Percentiles rank a stretch among this genome's conserved stretches.
These are phyloP conservation scores for Trematocara macrostoma DNA, from an alignment of 2,113 vertebrate species.

Conservation along the genomic window DNA sequence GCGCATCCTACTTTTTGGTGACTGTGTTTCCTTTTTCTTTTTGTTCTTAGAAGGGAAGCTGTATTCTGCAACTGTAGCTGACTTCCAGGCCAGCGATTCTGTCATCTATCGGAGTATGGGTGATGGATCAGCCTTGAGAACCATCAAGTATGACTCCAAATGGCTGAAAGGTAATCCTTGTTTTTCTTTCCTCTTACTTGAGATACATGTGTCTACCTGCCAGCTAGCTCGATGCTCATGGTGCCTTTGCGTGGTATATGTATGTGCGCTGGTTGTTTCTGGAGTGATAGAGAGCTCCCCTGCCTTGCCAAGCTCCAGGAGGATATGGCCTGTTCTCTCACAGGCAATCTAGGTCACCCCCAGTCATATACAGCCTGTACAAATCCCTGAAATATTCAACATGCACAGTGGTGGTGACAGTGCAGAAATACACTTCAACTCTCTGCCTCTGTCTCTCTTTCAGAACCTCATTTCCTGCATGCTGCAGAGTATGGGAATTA, in stretches of 20 bases:
- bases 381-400: slow-evolving; percentile 71
- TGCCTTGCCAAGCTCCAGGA: slow-evolving; percentile 30
- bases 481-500: slow-evolving; percentile 96
- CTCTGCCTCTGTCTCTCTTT: slow-evolving; percentile 54
- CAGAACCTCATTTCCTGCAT: slow-evolving; percentile 98
- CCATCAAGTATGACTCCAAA: slow-evolving; percentile 99
- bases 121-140: slow-evolving; percentile 93
- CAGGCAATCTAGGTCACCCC: slow-evolving; percentile 73
- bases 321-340: slow-evolving; percentile 58
- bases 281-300: slow-evolving; percentile 23
- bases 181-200: neutral
- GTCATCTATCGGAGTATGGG: slow-evolving; percentile 99
- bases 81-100: slow-evolving; percentile 97
- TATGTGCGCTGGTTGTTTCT: slow-evolving; percentile 2
- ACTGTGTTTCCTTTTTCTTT: neutral
- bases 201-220: slow-evolving; percentile 15
- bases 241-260: neutral
- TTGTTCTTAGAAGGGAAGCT: slow-evolving; percentile 86
- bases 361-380: slow-evolving; percentile 56
- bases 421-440: slow-evolving; percentile 64
- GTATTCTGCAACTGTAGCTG: slow-evolving; percentile 96
- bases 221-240: neutral
- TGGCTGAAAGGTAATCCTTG: slow-evolving; percentile 93
- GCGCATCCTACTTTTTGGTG: neutral
- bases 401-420: slow-evolving; percentile 60